These are phyloP conservation scores for Fratercula arctica DNA, from an alignment of 2,797 vertebrate genomes.

Conservation along the genomic window DNA sequence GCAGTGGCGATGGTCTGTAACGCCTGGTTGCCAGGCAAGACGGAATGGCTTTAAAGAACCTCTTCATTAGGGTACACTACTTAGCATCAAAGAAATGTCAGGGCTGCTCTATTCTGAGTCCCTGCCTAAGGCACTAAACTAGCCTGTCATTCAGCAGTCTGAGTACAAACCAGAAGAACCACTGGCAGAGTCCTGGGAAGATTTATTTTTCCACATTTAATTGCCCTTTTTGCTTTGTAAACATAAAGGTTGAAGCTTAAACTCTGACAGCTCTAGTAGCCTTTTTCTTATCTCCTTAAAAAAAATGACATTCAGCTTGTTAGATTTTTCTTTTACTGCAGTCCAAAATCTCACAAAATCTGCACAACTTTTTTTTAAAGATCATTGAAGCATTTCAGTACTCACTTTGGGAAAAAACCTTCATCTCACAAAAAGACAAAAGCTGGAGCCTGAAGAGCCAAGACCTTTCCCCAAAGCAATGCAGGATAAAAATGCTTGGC, in stretches of 20 bases:
- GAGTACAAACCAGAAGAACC: conserved; percentile 45
- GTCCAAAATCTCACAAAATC: conserved; percentile 13
- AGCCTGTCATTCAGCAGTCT: conserved; percentile 68
- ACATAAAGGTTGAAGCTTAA: conserved; percentile 77
- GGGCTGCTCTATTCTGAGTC: conserved; percentile 21
- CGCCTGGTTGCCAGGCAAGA: not conserved
- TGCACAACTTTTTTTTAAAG: conserved; percentile 9
- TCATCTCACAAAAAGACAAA: conserved; percentile 32
- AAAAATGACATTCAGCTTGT: conserved; percentile 69
- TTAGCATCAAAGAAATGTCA: conserved; percentile 72
- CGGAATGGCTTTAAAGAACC: conserved; percentile 45
- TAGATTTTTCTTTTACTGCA: conserved; percentile 38
- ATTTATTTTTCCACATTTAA: conserved; percentile 79
- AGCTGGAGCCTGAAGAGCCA: conserved; percentile 2
- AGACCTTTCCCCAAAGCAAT: conserved; percentile 12
- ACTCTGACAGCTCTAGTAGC: conserved; percentile 73
- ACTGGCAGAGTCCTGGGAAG: conserved; percentile 50
- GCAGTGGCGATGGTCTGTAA: not conserved
- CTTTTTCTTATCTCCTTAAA: conserved; percentile 67
- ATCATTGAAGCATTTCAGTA: conserved; percentile 47
- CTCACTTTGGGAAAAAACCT: conserved; percentile 45
- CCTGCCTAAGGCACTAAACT: conserved; percentile 19
- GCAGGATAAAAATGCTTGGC: conserved; percentile 13
- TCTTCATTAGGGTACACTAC: conserved; percentile 37
- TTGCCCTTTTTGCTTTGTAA: conserved; percentile 82